Percentiles rank a stretch among this genome's conserved stretches.
phyloP scores from a whole-genome alignment of 2,113 vertebrate genomes.

The Arothron firmamentum region DNA sequence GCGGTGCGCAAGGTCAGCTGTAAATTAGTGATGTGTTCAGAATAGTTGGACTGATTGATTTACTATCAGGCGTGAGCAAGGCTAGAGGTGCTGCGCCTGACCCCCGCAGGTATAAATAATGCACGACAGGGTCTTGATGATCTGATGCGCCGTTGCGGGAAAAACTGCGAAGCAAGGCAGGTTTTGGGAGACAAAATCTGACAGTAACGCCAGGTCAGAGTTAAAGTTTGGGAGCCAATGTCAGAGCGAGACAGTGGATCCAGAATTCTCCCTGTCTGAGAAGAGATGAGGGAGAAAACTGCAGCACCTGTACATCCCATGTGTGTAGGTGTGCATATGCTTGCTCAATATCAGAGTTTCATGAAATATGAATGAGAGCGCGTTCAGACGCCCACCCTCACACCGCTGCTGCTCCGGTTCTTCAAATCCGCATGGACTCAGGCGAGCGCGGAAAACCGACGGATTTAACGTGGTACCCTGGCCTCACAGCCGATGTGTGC shows the following conservation, averaged over 20 bases:
- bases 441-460: conserved; percentile 11
- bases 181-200: not conserved
- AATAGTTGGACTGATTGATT: conserved; percentile 53
- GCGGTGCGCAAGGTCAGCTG: conserved; percentile 3
- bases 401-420: not conserved
- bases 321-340: not conserved
- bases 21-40: conserved; percentile 18
- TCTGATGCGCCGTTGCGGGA: not conserved
- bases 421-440: conserved; percentile 28
- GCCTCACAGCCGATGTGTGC: conserved; percentile 51
- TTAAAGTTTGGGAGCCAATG: conserved; percentile 13
- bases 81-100: conserved; percentile 29
- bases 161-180: not conserved
- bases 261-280: conserved; percentile 12
- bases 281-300: conserved; percentile 17
- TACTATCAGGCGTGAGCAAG: conserved; percentile 45
- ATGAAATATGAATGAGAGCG: conserved; percentile 66
- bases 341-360: conserved; percentile 33
- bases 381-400: conserved; percentile 32
- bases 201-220: conserved; percentile 23
- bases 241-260: not conserved
- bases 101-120: conserved; percentile 54
- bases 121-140: conserved; percentile 23
- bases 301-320: conserved; percentile 13
- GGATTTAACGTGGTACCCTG: conserved; percentile 34